These are phyloP conservation scores for Eupeodes luniger DNA, from an alignment of 2,888 invertebrate genomes.

Conservation along the genomic window DNA sequence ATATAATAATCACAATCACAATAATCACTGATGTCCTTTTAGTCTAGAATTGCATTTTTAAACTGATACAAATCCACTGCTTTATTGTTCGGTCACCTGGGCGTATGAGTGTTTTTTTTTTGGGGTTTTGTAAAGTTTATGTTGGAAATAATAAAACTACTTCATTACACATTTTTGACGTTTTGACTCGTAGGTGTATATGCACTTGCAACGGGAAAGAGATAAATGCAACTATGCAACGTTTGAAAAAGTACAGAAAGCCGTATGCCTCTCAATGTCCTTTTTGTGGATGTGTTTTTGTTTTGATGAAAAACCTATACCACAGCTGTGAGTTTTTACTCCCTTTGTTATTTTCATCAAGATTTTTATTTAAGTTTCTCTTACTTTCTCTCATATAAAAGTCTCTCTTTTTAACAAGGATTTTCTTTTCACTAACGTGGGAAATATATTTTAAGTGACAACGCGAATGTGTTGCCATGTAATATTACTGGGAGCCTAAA, in stretches of 20 bases:
- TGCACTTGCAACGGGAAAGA: constrained; percentile 27
- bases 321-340: constrained; percentile 12
- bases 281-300: constrained; percentile 1
- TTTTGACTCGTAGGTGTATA: background rate
- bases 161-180: constrained; percentile 53
- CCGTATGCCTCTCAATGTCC: constrained; percentile 3
- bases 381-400: background rate
- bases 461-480: background rate
- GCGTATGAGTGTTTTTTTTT: constrained; percentile 39
- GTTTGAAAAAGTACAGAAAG: background rate
- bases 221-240: constrained; percentile 19
- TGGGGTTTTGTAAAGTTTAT: background rate
- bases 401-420: constrained; percentile 1
- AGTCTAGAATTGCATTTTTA: constrained; percentile 10
- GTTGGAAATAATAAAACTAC: constrained; percentile 31
- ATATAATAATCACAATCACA: background rate
- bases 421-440: background rate
- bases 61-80: background rate
- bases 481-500: background rate
- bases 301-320: background rate
- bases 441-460: background rate
- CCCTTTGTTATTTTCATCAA: background rate
- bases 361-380: background rate
- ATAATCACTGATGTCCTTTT: constrained; percentile 35
- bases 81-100: constrained; percentile 27